Base-by-base conservation (phyloP, 2,888 invertebrate genomes). In the Apotomis capreana region DNA sequence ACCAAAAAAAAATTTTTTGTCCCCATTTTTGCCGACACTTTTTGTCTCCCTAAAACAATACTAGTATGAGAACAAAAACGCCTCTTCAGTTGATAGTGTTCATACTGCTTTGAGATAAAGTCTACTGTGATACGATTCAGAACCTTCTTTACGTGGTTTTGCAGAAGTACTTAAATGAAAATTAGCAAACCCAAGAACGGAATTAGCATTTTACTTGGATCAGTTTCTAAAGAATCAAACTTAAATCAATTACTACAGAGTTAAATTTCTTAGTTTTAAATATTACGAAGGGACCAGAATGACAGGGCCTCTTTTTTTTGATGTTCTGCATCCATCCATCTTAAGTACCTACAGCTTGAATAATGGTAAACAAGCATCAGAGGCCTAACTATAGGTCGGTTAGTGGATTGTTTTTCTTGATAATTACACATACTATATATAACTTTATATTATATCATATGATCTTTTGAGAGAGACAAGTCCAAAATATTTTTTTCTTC, bases 161-260 rank as follows among this genome's bases (percentile, higher is more conserved):
- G 15, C 12, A 55, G 26, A 64, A 64, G 55, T 55, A 52, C 44
- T 44, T 26, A 44, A 10, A 5, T 12, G 10, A 54, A 44, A 54
- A 70, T 70, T 70, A 65, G 64, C 70, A 59, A 59, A 36, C 36
- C 46, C 15, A 64, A 59, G n/a, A 59, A 40, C 54, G 58, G 44
- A 6, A 59, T 59, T 70, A 59, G 54, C 70, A 65, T 70, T 59
- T 63, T 26, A 10, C 63, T 52, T 63, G 44, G 12, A 13, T 8
- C 6, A 4, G 13, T 36, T 40, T 4, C 5, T 10, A 6, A 55
- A 3, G 0, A 36, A 10, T 49, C 13, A 49, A 57, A 26, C 55
- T 15, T 62, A 69, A 62, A 8, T 8, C 3, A 5, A 6, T 4
- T 5, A 0, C 0, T n/a, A 36, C 0, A 54, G 37, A 12, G 37